These are phyloP conservation scores for Actinernus sp. DNA, from an alignment of 92 coral and sea anemone species.

Conservation along the genomic window DNA sequence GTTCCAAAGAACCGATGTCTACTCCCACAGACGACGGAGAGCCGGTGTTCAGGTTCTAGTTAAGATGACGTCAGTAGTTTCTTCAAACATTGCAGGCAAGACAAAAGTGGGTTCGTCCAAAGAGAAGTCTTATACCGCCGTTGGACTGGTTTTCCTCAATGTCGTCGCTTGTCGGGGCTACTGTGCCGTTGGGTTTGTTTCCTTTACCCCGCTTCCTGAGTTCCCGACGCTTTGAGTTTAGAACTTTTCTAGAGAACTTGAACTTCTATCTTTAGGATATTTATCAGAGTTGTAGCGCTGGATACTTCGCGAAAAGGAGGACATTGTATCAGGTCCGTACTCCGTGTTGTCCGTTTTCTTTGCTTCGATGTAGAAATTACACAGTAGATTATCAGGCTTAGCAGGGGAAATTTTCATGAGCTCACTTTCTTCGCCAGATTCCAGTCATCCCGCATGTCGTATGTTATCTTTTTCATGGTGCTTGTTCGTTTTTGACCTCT, in stretches of 20 bases:
- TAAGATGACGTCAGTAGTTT: too few relatives aligned
- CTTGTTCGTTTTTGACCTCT: slow-evolving; percentile 31
- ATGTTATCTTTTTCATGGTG: slow-evolving; percentile 41
- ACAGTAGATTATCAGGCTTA: slow-evolving; percentile 25
- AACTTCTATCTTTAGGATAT: slow-evolving; percentile 25
- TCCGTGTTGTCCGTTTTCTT: slow-evolving; percentile 12
- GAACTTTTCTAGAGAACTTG: slow-evolving; percentile 25
- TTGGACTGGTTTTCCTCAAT: slow-evolving; percentile 22
- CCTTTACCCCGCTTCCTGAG: slow-evolving; percentile 16
- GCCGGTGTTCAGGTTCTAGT: too few relatives aligned
- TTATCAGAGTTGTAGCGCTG: slow-evolving; percentile 29
- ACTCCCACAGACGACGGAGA: too few relatives aligned
- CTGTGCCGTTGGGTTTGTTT: slow-evolving; percentile 23
- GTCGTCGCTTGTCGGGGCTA: slow-evolving; percentile 6
- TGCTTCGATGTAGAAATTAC: slow-evolving; percentile 28
- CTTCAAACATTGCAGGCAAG: too few relatives aligned
- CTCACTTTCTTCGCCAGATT: slow-evolving; percentile 14
- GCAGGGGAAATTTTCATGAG: slow-evolving; percentile 16
- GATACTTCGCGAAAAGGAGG: slow-evolving; percentile 34
- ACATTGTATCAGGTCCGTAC: slow-evolving; percentile 46
- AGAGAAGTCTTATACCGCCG: too few relatives aligned
- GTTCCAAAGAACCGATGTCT: too few relatives aligned
- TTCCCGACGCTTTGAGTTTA: slow-evolving; percentile 17
- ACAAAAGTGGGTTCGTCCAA: too few relatives aligned
- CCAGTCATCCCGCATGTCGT: slow-evolving; percentile 28